Base-by-base conservation (phyloP, 2,888 invertebrate genomes). In the Orchesella flavescens region DNA sequence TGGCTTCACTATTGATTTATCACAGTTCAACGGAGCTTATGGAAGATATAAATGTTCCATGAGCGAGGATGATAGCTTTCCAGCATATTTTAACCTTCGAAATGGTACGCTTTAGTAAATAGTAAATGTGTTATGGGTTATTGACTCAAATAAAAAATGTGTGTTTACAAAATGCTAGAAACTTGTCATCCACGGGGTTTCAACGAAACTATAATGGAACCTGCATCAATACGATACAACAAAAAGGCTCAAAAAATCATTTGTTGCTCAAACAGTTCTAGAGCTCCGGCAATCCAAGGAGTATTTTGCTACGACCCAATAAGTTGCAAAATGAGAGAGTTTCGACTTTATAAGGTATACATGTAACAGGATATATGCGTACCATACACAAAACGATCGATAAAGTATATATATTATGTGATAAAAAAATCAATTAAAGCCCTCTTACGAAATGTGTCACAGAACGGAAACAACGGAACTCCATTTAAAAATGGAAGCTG, bases 231-330 rank as follows among this genome's bases (percentile, higher is more conserved):
- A 43, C 73, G 53, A 2, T 88, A 76, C 55, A 86, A 86, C 71
- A 74, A 80, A 57, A 75, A 75, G n/a, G 73, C 75, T 3, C 77
- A 85, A 19, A 80, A 85, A 71, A 79, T 88, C n/a, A 75, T 83
- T 57, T 88, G 87, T 53, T 88, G 88, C 55, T 87, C 88, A 12
- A 87, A 85, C 43, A 85, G 84, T 59, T 55, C 85, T 12, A 86
- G 66, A 63, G 55, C 87, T 1, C 87, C 88, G 1, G 86, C 86
- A 65, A 24, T 88, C 15, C 81, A 85, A 57, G 85, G 80, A 43
- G 75, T 86, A 12, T 88, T 86, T 78, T 88, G 88, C 53, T 85
- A 84, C 46, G 86, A 87, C 74, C 83, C 86, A 2, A 79, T 86
- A 9, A 84, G 84, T 53, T 88, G 88, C 53, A 84, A 87, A 84